Percentiles rank a stretch among this genome's conserved stretches.
Conservation (phyloP, 2,113 vertebrate genomes). For the Ictalurus furcatus region DNA sequence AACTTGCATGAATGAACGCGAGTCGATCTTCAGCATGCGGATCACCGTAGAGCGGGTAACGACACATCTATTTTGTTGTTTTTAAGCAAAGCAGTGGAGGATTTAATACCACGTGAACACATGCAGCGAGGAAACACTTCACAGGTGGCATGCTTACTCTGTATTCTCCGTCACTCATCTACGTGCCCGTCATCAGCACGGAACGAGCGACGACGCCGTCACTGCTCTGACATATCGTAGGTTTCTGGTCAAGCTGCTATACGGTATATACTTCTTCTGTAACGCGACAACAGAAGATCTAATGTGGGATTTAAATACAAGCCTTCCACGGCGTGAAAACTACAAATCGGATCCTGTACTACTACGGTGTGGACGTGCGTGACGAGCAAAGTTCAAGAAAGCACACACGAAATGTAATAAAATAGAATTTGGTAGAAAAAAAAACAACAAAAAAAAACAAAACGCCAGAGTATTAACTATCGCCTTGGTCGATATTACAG, state of each 20-base stretch:
- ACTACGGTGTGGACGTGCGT: background rate
- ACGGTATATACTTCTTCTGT: background rate
- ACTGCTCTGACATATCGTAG: background rate
- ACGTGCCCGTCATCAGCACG: background rate
- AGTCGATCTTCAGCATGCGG: background rate
- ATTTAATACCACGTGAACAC: constrained; percentile 7
- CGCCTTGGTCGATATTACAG: background rate
- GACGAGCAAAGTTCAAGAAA: background rate
- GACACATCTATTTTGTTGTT: background rate
- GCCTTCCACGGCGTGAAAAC: background rate
- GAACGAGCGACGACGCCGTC: background rate
- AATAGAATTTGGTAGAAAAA: constrained; percentile 33
- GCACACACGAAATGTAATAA: background rate
- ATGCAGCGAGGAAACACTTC: constrained; percentile 41
- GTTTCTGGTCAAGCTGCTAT: background rate
- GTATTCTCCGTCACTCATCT: background rate
- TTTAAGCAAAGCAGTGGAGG: constrained; percentile 12
- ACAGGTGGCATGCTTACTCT: constrained; percentile 20
- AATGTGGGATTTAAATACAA: background rate
- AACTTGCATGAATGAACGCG: background rate
- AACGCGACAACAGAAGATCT: background rate
- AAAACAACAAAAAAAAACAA: too few species aligned
- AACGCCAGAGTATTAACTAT: background rate
- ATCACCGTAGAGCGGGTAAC: too few species aligned
- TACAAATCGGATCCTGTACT: background rate